These are phyloP conservation scores for Xenopus tropicalis DNA, from an alignment of 2,113 vertebrate species.

Conservation along the genomic window DNA sequence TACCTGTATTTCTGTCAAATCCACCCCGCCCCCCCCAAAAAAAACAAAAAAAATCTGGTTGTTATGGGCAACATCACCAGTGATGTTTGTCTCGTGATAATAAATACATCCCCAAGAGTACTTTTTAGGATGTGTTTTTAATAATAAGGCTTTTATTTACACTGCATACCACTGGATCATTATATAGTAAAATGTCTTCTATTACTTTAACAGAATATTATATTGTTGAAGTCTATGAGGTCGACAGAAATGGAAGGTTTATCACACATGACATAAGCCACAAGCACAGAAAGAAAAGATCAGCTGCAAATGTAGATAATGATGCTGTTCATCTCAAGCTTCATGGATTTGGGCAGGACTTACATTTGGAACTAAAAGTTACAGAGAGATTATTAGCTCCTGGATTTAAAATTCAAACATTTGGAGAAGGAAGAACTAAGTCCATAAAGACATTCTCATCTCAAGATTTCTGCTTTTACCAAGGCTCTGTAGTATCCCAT, in stretches of 20 bases:
- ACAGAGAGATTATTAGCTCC: constrained; percentile 69
- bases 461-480: constrained; percentile 82
- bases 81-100: no score
- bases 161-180: no score
- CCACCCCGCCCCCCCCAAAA: no score
- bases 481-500: constrained; percentile 72
- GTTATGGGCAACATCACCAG: no score
- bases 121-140: no score
- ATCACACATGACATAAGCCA: constrained; percentile 73
- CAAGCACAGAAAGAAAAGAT: constrained; percentile 63
- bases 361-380: constrained; percentile 74
- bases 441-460: constrained; percentile 61
- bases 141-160: no score
- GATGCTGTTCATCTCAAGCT: constrained; percentile 69
- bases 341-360: constrained; percentile 71
- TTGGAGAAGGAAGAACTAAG: constrained; percentile 69
- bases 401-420: constrained; percentile 74
- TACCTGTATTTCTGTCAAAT: no score
- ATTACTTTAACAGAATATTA: constrained; percentile 69
- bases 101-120: no score
- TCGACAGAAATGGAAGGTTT: constrained; percentile 67
- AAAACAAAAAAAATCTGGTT: no score
- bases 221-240: constrained; percentile 79
- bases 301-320: background rate
- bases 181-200: background rate